phyloP scores from a whole-genome alignment of 2,888 invertebrate genomes.

The Acleris cristana region DNA sequence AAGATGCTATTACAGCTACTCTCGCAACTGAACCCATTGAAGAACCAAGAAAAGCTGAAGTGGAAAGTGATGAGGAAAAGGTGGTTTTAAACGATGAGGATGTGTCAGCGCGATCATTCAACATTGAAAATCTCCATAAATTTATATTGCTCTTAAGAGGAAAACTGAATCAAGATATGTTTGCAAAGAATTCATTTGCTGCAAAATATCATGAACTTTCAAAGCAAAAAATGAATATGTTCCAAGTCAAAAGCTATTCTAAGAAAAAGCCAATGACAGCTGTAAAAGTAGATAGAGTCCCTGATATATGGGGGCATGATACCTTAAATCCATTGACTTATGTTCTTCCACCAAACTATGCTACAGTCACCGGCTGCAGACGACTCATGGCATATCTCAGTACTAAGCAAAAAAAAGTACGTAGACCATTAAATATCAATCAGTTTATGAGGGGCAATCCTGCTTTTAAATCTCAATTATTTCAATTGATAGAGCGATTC shows the following conservation, averaged over 20 bases:
- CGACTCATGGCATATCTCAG: constrained; percentile 55
- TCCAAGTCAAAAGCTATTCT: constrained; percentile 65
- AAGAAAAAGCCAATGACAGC: constrained; percentile 47
- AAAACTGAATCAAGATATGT: constrained; percentile 52
- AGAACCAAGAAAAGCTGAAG: constrained; percentile 40
- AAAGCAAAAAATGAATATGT: constrained; percentile 42
- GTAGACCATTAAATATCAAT: constrained; percentile 44
- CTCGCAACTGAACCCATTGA: constrained; percentile 55
- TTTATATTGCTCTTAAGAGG: constrained; percentile 60
- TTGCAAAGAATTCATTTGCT: constrained; percentile 48
- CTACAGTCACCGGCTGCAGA: constrained; percentile 65
- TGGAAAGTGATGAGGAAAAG: constrained; percentile 35
- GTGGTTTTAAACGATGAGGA: constrained; percentile 31
- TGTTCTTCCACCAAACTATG: constrained; percentile 67
- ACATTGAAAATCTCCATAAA: constrained; percentile 58
- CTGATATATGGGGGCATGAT: constrained; percentile 63
- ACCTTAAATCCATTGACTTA: constrained; percentile 44
- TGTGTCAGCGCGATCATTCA: constrained; percentile 40
- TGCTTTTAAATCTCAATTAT: constrained; percentile 52
- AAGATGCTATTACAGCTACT: constrained; percentile 60
- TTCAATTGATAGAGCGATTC: constrained; percentile 58
- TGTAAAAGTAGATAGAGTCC: constrained; percentile 42
- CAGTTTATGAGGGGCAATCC: constrained; percentile 50
- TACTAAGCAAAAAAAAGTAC: constrained; percentile 37
- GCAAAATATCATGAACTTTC: constrained; percentile 51